A percentile compares a stretch with the other conserved stretches of the same genome.
These are phyloP conservation scores for Tetramorium alpestre DNA, from an alignment of 1,140 invertebrate species.

Conservation along the genomic window DNA sequence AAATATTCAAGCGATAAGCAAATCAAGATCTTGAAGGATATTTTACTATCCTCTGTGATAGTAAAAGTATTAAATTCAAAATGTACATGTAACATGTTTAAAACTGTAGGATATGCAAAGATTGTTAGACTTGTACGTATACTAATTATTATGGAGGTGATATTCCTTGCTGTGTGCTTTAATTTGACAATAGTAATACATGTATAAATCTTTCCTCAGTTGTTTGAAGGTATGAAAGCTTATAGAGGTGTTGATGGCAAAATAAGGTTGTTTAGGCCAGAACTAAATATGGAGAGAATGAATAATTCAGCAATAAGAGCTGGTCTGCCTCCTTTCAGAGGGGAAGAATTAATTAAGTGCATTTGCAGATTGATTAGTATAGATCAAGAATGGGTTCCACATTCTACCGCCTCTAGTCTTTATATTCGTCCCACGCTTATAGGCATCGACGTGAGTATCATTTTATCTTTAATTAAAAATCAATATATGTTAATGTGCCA, in stretches of 20 bases:
- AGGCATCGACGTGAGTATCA: constrained; percentile 95
- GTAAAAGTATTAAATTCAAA: background rate
- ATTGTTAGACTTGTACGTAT: constrained; percentile 31
- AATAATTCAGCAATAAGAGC: constrained; percentile 92
- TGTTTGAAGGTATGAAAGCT: constrained; percentile 99
- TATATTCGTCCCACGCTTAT: constrained; percentile 99
- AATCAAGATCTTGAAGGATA: background rate
- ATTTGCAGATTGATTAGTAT: constrained; percentile 95
- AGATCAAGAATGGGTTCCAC: constrained; percentile 99
- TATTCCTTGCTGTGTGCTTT: background rate
- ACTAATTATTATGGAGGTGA: background rate
- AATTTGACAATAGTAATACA: constrained; percentile 29
- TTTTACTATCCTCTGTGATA: constrained; percentile 7
- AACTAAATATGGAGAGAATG: constrained; percentile 98
- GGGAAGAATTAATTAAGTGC: constrained; percentile 94
- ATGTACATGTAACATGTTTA: background rate
- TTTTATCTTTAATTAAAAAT: constrained; percentile 38
- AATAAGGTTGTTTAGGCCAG: constrained; percentile 97
- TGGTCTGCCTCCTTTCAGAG: constrained; percentile 96
- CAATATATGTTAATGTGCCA: background rate
- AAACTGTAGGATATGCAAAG: constrained; percentile 15
- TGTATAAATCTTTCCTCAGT: constrained; percentile 86
- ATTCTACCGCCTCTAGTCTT: constrained; percentile 94
- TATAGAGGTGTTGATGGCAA: constrained; percentile 97
- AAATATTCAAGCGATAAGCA: background rate